A percentile compares a stretch with the other conserved stretches of the same genome.
Evolutionary conservation across 2,797 vertebrate species (phyloP).

Genomic region (Hafferia zeledoni): DNA sequence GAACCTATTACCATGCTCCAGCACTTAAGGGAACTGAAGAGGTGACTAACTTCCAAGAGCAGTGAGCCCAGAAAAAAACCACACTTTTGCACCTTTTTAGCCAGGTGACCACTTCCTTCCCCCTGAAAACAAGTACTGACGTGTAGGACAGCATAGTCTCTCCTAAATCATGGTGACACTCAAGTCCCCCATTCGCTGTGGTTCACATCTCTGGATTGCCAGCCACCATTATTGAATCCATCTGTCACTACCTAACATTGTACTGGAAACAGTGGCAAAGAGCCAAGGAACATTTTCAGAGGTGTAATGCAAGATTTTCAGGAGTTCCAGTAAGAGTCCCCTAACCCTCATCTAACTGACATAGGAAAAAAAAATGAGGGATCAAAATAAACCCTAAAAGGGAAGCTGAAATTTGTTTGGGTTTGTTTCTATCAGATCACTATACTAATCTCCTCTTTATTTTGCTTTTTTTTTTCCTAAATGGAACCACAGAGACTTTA

Average conservation of each 20-base stretch:
- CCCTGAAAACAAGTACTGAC: neutral
- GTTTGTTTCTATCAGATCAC: neutral
- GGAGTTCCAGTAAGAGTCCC: slow-evolving; percentile 21
- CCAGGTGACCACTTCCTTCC: neutral
- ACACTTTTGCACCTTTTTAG: neutral
- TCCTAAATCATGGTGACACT: neutral
- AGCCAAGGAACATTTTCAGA: slow-evolving; percentile 20
- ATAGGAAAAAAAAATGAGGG: neutral
- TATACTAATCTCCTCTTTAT: neutral
- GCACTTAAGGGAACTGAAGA: neutral
- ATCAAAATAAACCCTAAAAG: neutral
- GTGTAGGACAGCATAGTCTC: neutral
- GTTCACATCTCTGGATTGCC: neutral
- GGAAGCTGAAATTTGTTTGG: neutral
- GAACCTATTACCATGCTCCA: neutral
- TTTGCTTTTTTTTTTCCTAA: neutral
- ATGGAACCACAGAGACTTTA: neutral
- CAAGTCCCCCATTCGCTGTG: neutral
- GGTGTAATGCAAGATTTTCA: neutral
- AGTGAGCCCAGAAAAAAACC: neutral
- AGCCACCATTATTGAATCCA: neutral
- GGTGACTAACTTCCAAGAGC: neutral
- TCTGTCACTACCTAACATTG: neutral
- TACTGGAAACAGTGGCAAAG: slow-evolving; percentile 17
- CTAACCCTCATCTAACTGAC: neutral